Conservation (phyloP, 2,888 invertebrate species). For the Plagodis pulveraria region DNA sequence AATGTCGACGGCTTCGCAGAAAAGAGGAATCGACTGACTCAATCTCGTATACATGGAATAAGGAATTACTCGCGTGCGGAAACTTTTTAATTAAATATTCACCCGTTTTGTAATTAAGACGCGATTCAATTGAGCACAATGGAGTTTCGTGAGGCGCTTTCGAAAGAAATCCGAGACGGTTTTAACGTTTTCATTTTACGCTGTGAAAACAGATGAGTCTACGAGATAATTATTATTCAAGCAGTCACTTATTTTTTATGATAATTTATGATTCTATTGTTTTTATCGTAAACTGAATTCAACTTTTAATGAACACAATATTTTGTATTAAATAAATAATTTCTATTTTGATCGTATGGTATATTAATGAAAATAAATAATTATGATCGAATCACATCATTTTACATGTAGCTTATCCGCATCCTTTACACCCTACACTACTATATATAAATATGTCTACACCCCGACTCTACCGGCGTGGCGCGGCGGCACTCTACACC, state of each 20-base stretch:
- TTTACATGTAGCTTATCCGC: conserved; percentile 9
- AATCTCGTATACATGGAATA: conserved; percentile 82
- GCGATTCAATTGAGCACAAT: conserved; percentile 76
- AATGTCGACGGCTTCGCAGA: conserved; percentile 75
- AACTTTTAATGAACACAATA: too few relatives aligned
- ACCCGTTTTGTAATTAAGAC: conserved; percentile 82
- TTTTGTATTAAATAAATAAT: too few relatives aligned
- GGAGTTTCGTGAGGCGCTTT: conserved; percentile 65
- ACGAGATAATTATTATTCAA: conserved; percentile 8
- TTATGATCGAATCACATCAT: conserved; percentile 2
- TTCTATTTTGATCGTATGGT: too few relatives aligned
- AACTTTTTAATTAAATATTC: conserved; percentile 84
- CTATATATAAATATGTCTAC: too few relatives aligned
- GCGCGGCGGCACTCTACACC: conserved; percentile 5
- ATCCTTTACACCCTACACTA: neutral
- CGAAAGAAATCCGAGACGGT: conserved; percentile 64
- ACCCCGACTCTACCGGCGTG: neutral
- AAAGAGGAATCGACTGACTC: conserved; percentile 77
- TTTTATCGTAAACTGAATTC: too few relatives aligned
- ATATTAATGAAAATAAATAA: neutral
- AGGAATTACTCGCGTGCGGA: conserved; percentile 81
- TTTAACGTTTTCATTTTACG: conserved; percentile 18
- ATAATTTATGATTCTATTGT: too few relatives aligned
- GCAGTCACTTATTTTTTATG: neutral
- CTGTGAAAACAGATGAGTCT: conserved; percentile 11